phyloP scores from a whole-genome alignment of 2,113 vertebrate species.

The Australoheros scitulus region DNA sequence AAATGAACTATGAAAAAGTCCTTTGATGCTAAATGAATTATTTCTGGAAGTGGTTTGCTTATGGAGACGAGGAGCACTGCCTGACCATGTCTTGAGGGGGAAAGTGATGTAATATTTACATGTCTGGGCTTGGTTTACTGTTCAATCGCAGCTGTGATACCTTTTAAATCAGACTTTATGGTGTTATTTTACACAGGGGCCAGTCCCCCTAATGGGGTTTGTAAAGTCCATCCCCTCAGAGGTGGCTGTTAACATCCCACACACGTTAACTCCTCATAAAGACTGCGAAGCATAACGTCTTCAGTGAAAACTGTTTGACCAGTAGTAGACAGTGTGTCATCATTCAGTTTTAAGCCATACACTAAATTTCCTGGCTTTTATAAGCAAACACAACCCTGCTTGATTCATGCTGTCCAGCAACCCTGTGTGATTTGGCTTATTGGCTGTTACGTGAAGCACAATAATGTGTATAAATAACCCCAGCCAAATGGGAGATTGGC shows the following conservation, averaged over 20 bases:
- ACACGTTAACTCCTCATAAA: slow-evolving; percentile 28
- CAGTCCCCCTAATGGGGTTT: slow-evolving; percentile 38
- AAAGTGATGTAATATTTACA: slow-evolving; percentile 57
- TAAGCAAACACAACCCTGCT: neutral
- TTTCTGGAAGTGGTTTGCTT: slow-evolving; percentile 27
- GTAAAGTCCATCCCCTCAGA: slow-evolving; percentile 45
- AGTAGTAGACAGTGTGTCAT: slow-evolving; percentile 54
- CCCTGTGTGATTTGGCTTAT: neutral
- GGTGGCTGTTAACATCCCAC: slow-evolving; percentile 37
- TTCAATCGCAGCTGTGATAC: slow-evolving; percentile 48
- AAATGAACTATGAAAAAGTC: slow-evolving; percentile 34
- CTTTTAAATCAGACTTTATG: slow-evolving; percentile 65
- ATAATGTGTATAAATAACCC: neutral
- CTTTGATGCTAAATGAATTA: slow-evolving; percentile 15
- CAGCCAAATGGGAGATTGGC: neutral
- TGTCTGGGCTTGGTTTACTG: slow-evolving; percentile 57
- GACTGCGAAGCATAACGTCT: slow-evolving; percentile 30
- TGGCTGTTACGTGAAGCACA: slow-evolving; percentile 22
- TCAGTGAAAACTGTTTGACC: slow-evolving; percentile 3
- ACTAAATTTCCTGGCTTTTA: slow-evolving; percentile 30
- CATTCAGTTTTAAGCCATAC: slow-evolving; percentile 5
- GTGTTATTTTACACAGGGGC: slow-evolving; percentile 43
- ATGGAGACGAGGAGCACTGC: slow-evolving; percentile 17
- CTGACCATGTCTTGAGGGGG: slow-evolving; percentile 20
- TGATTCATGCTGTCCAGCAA: neutral